Evolutionary conservation across 1,140 invertebrate genomes (phyloP).

Genomic region (Dreissena rostriformis): DNA sequence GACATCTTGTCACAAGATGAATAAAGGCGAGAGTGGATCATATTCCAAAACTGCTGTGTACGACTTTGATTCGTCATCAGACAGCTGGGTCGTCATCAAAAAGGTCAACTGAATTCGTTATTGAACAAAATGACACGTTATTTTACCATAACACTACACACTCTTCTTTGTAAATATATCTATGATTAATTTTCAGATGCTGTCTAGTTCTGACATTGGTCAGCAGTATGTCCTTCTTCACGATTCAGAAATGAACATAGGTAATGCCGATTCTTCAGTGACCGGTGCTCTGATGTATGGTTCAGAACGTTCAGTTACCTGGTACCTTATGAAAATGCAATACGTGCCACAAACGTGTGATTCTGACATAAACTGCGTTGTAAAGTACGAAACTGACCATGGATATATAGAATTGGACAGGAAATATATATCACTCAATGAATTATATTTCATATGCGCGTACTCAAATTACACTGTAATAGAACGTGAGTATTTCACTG

Average conservation of each 20-base stretch:
- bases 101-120: not conserved
- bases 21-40: not conserved
- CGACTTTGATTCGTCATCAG: slow-evolving; percentile 11
- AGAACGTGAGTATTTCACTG: not conserved
- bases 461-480: not conserved
- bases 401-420: slow-evolving; percentile 29
- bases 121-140: not conserved
- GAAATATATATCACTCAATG: not conserved
- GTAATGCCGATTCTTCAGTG: slow-evolving; percentile 4
- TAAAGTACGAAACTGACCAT: not conserved
- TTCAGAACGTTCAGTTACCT: slow-evolving; percentile 47
- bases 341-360: slow-evolving; percentile 10
- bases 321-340: slow-evolving; percentile 57
- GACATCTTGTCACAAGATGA: not conserved
- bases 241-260: slow-evolving; percentile 51
- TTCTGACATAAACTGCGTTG: slow-evolving; percentile 20
- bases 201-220: slow-evolving; percentile 52
- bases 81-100: slow-evolving; percentile 6
- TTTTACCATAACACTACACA: not conserved
- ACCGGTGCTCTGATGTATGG: slow-evolving; percentile 29
- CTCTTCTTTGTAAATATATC: not conserved
- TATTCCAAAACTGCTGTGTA: not conserved
- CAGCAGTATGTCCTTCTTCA: slow-evolving; percentile 28
- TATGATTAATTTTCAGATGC: slow-evolving; percentile 12
- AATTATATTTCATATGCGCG: slow-evolving; percentile 14